Base-by-base conservation (phyloP, 2,113 vertebrate species). In the Chelonoidis abingdonii region DNA sequence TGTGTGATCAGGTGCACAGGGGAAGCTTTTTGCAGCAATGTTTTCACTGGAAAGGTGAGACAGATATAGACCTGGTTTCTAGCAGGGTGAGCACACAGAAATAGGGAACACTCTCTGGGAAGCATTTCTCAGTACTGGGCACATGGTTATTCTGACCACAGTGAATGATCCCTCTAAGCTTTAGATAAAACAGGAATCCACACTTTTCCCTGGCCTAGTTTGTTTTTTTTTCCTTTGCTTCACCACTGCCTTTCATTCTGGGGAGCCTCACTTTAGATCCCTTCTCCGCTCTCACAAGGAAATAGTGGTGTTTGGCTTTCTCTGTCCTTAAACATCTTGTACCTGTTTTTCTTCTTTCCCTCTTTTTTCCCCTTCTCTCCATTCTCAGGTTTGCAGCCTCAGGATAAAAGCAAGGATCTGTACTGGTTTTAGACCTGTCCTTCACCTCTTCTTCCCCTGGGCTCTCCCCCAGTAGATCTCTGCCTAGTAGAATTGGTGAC, bases 341-440 rank as follows among this genome's bases (percentile, higher is more conserved):
- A 93, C 80, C 97, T 98, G 89, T 97, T 97, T 97, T 96, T 95
- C 96, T 96, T 95, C 89, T 90, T 80, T 94, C 85, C 89, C 54
- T 93, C 91, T 96, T 97, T 92, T 97, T 93, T 94, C 96, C 90
- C 97, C 92, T 97, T 98, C 94, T 98, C 94, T 98, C 96, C 97
- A 6, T 98, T 99, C 98, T 99, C 98, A 99, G 99, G 99, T 99
- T 98, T 99, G 97, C 99, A 99, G 98, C 98, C 98, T 97, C 99
- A 99, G 99, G 99, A 99, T 97, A 99, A 99, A 98, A 99, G 98
- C 99, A 99, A 99, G 98, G 99, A 99, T 97, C 98, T 99, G 95
- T 99, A 99, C 98, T 99, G 99, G 99, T 99, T 99, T 99, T 99
- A 99, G 98, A 98, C 97, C 97, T 98, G 95, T 95, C 96, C 97